Evolutionary conservation across 2,113 vertebrate species (phyloP), one percentile per base, ranked within the genome.

Genomic region (Glaucomys volans): DNA sequence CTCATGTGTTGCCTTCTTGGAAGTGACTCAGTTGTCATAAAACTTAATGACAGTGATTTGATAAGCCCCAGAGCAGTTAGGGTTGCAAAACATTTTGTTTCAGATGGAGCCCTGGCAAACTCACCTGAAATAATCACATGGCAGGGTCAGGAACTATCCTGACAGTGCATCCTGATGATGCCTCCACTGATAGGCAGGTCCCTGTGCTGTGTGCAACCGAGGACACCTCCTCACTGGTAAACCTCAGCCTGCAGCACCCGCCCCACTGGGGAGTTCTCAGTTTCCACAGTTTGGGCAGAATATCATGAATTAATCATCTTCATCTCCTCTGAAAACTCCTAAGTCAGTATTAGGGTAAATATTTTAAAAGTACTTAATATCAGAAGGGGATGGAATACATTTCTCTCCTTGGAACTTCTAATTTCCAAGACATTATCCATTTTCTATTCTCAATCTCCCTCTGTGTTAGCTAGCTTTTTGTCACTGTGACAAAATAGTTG

Each of bases 11-110:
- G 4, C 11, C 4, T 77, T 40, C 71, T 66, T 77, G n/a, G 16
- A 80, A 67, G 66, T 93, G 85, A 97, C 86, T 96, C 44, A 50
- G 35, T 42, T 28, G 8, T 64, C 89, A 85, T 92, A 77, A 94
- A 82, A 18, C 72, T 71, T 74, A 64, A 92, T 50, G 37, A 76
- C 10, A 44, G 83, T 20, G 67, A 83, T 18, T 86, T 80, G 50
- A 22, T 89, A 71, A 8, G 30, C 32, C 32, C 10, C 2, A 10
- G 52, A 50, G 32, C n/a, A 71, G 3, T 28, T 24, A n/a, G 20
- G 57, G 47, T 54, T 62, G 75, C 13, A 28, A 62, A 17, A 54
- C 9, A 54, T 50, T 81, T 80, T 13, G 24, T 62, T 72, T 88
- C 17, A 40, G 69, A 77, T 26, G 13, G n/a, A 26, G 24, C 8